Base-by-base conservation (phyloP, 2,888 invertebrate species). In the Eilema depressum region DNA sequence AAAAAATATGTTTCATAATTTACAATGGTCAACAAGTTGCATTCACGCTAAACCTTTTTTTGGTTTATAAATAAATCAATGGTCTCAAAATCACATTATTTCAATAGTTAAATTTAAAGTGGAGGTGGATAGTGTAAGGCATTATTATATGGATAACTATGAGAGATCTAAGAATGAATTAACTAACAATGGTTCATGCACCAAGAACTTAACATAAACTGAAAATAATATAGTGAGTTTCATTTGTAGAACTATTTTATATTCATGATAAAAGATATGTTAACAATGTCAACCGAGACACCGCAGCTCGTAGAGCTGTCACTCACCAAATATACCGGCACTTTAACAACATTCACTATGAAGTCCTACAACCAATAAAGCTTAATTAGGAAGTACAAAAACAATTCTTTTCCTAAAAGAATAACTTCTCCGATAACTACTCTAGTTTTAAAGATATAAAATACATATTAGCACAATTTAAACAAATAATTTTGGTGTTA, bases 331-430 rank as follows among this genome's bases (percentile, higher is more conserved):
- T 74, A 75, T 70, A 68, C 64, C 78, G 70, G 78, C 73, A 73
- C 75, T 73, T 70, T 77, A 79, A 81, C 79, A 71, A 81, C 77
- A 70, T 72, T 78, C 71, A 76, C 75, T 75, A 77, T 77, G 71
- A 80, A 75, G 68, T 75, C 77, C 76, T 75, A 79, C 87, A 88
- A 88, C 80, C 84, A 85, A 88, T 90, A 90, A 89, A 91, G 86
- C 88, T 86, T 85, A 83, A 84, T 83, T 85, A 89, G 89, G 89
- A 91, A 92, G 89, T 89, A 87, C 82, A 87, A 84, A 88, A 87
- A 92, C 86, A 93, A 89, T 94, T 94, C 94, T 94, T 94, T 94
- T 94, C 92, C 92, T 79, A 94, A 94, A 94, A 94, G 94, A 94
- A 94, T 94, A 94, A 94, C 94, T 84, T 89, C 84, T 85, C 86